Evolutionary conservation across 1,140 invertebrate species (phyloP).

Genomic region (Drosophila lacteicornis): DNA sequence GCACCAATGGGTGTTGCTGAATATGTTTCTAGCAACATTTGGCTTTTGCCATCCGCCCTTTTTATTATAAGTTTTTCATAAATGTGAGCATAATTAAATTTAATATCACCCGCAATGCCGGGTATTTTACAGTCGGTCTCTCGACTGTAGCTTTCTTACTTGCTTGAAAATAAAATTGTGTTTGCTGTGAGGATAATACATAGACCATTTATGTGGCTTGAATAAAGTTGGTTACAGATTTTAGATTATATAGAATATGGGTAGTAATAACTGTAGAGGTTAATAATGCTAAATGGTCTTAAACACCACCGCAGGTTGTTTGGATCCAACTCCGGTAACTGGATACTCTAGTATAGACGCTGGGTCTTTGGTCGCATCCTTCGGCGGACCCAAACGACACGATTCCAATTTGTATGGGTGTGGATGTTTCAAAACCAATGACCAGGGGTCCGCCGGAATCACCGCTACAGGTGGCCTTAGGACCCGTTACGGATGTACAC

Average conservation of each 20-base stretch:
- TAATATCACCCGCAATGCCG: too few relatives aligned
- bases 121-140: too few relatives aligned
- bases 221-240: not conserved
- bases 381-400: not conserved
- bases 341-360: not conserved
- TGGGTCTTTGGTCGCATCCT: fast-evolving
- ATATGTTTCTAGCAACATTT: too few relatives aligned
- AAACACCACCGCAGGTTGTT: not conserved
- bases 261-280: not conserved
- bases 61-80: too few relatives aligned
- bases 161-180: too few relatives aligned
- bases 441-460: slow-evolving; percentile 87
- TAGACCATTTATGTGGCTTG: not conserved
- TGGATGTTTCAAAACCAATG: slow-evolving; percentile 34
- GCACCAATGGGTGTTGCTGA: too few relatives aligned
- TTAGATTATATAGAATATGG: not conserved
- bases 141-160: too few relatives aligned
- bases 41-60: too few relatives aligned
- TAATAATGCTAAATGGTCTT: not conserved
- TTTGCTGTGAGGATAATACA: too few relatives aligned
- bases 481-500: slow-evolving; percentile 25
- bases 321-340: not conserved
- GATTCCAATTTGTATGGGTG: not conserved
- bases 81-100: too few relatives aligned
- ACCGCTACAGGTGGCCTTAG: slow-evolving; percentile 81